Base-by-base conservation (phyloP, 2,113 vertebrate genomes). In the Colossoma macropomum region DNA sequence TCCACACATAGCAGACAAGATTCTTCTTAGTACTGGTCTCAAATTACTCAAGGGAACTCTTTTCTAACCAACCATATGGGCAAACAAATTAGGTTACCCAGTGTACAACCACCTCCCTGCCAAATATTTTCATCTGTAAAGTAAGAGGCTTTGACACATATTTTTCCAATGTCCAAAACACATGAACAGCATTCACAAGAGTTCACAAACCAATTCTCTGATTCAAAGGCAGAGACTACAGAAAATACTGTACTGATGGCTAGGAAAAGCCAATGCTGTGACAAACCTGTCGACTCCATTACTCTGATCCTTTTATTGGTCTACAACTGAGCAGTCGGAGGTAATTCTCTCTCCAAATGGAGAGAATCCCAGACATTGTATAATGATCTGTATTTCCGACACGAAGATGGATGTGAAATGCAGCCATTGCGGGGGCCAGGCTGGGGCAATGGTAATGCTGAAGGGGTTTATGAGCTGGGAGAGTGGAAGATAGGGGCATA, bases 331-430 rank as follows among this genome's bases (percentile, higher is more conserved):
- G 32, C 0, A 27, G 38, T 59, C 15, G 17, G 52, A 38, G 32
- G 66, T 34, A 69, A 38, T 23, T 9, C 32, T 60, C 59, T 45
- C 38, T 80, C 70, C 50, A 79, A 79, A 60, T 23, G 6, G 32
- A 80, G 9, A 72, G 25, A 62, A 45, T 48, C 41, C 71, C 52
- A 79, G 75, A 60, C 50, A 75, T 5, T 28, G 80, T 79, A 69
- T 48, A 59, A 79, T 54, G n/a, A 86, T 19, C 45, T n/a, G 12
- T 69, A 41, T 79, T 86, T 73, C 75, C 66, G 12, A 34, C 56
- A 66, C 34, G 69, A 59, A 45, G 62, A 78, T 16, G 34, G 77
- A 80, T 77, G 79, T 71, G 32, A 70, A 75, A 66, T 73, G 17
- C 41, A 75, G 72, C 56, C 45, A 54, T 34, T 70, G 52, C 52